A percentile compares a stretch with the other conserved stretches of the same genome.
phyloP scores from a whole-genome alignment of 2,113 vertebrate species.

The Serinus canaria region DNA sequence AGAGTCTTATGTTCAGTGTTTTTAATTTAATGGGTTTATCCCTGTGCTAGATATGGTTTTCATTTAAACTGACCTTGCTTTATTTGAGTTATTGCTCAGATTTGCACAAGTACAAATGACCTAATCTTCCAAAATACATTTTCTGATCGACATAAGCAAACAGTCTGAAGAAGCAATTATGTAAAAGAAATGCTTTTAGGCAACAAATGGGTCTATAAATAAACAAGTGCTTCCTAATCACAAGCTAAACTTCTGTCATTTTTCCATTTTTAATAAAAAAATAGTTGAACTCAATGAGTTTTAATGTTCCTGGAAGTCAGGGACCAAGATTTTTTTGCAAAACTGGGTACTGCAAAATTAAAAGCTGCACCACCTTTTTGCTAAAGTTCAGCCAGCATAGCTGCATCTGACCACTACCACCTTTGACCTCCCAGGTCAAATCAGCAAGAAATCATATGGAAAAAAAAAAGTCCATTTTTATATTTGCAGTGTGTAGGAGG shows the following conservation, averaged over 20 bases:
- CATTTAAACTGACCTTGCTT: constrained; percentile 75
- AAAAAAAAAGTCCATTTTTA: not conserved
- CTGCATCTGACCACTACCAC: not conserved
- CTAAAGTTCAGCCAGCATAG: not conserved
- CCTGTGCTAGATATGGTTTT: constrained; percentile 42
- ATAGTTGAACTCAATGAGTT: constrained; percentile 39
- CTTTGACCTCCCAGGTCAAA: not conserved
- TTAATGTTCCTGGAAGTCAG: constrained; percentile 14
- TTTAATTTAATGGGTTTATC: constrained; percentile 70
- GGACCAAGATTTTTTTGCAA: not conserved
- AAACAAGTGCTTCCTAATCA: constrained; percentile 62
- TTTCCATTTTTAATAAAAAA: constrained; percentile 42
- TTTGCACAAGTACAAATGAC: constrained; percentile 69
- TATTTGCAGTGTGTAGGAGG: not conserved
- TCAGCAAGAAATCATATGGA: not conserved
- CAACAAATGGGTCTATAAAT: constrained; percentile 70
- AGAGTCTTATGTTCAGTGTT: constrained; percentile 48
- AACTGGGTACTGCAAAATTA: not conserved
- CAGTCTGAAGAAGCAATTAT: constrained; percentile 66
- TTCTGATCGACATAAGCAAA: constrained; percentile 70
- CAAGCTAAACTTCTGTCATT: constrained; percentile 7
- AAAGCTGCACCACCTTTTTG: not conserved
- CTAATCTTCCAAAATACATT: constrained; percentile 70
- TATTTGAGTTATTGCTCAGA: constrained; percentile 71
- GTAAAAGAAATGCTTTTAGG: constrained; percentile 58